Evolutionary conservation across 2,113 vertebrate species (phyloP), one percentile per base, ranked within the genome.

Genomic region (Microcebus ravelobensis): DNA sequence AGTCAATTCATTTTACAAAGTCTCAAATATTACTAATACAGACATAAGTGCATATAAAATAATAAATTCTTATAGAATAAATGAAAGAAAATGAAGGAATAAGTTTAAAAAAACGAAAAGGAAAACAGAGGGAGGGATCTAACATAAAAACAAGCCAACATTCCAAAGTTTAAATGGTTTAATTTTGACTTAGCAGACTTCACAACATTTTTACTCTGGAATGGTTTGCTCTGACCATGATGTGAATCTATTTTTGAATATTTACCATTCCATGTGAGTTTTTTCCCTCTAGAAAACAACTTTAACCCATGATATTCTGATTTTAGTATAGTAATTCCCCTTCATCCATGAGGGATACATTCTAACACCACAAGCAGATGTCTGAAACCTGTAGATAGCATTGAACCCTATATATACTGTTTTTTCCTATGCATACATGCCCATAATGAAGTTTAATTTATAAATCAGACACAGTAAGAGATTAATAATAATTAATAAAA

Each of bases 241-340:
- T 12, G 87, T 25, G 3, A 87, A 81, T 52, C 34, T 18, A 1
- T 52, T 92, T 92, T 76, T 94, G 55, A 96, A 84, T 74, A 96
- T 84, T 92, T 94, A 91, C 11, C 82, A 89, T 77, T 83, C 34
- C 34, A 79, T 8, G 13, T 79, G 45, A 12, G 50, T 55, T 55
- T 91, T 82, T 55, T 87, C 14, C 27, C 42, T 59, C 36, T 83
- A 70, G 42, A 95, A 94, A 92, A 70, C 90, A 95, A 95, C 39
- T 73, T 92, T 92, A 90, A 93, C 73, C 39, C 48, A 77, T 2
- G 8, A 31, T 74, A 91, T 50, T 74, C 21, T 91, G 73, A 93
- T 71, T 87, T 88, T 59, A 63, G 18, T 83, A 94, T 8, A 48
- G 27, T 31, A 48, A 76, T 18, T 8, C 25, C 42, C 14, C 13